Conservation (phyloP, 2,888 invertebrate species). For the Idaea dimidiata region DNA sequence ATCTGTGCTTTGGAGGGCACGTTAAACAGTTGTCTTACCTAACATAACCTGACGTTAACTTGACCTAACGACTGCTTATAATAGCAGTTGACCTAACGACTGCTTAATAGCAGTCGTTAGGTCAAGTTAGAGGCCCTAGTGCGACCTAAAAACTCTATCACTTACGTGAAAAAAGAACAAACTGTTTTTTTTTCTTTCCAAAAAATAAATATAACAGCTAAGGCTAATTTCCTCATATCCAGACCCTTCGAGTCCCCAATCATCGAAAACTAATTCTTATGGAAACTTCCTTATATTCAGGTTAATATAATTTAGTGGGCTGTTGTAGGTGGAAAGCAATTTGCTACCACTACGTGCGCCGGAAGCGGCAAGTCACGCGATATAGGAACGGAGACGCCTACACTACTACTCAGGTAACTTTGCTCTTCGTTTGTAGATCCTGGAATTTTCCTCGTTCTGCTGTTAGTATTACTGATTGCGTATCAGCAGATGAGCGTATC, state of each 20-base stretch:
- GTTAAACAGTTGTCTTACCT: too few relatives aligned
- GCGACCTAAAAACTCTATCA: too few relatives aligned
- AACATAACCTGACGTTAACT: too few relatives aligned
- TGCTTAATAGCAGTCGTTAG: too few relatives aligned
- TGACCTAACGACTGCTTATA: too few relatives aligned
- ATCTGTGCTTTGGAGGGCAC: too few relatives aligned
- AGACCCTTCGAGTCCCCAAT: not conserved
- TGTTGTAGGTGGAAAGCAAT: conserved; percentile 88
- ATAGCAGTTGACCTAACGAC: too few relatives aligned
- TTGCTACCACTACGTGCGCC: conserved; percentile 90
- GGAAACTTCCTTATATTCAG: not conserved
- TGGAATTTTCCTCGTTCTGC: not conserved
- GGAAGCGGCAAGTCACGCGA: conserved; percentile 87
- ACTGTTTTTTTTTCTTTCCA: not conserved
- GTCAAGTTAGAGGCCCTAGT: too few relatives aligned
- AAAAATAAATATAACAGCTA: not conserved
- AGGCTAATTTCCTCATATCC: not conserved
- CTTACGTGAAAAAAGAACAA: too few relatives aligned
- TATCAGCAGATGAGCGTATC: too few relatives aligned
- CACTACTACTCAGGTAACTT: conserved; percentile 87
- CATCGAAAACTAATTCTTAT: not conserved
- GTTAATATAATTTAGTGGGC: conserved; percentile 15
- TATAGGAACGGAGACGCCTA: conserved; percentile 91
- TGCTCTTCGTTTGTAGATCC: not conserved
- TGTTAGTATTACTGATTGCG: not conserved